Conservation (phyloP, 2,797 vertebrate genomes). For the Leucoraja ocellata region DNA sequence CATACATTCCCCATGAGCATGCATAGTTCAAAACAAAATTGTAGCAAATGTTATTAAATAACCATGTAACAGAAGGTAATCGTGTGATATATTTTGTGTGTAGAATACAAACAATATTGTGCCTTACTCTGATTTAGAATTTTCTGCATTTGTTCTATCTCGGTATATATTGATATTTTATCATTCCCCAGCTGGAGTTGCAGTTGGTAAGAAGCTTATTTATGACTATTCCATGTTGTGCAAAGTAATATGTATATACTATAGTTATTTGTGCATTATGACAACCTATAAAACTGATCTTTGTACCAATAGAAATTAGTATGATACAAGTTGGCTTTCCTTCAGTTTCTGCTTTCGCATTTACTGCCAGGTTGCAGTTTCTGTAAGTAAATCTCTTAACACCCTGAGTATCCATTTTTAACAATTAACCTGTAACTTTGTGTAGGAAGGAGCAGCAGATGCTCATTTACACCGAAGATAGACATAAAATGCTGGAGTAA, state of each 20-base stretch:
- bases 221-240: neutral
- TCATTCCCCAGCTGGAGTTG: neutral
- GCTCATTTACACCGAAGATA: too few species aligned
- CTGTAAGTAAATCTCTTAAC: neutral
- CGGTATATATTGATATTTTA: neutral
- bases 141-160: neutral
- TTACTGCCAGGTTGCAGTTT: neutral
- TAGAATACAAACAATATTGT: neutral
- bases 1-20: too few species aligned
- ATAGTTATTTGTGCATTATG: neutral
- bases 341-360: neutral
- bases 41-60: neutral
- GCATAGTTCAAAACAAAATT: neutral
- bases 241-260: neutral
- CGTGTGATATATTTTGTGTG: neutral
- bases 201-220: neutral
- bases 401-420: neutral
- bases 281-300: neutral
- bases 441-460: neutral
- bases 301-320: neutral
- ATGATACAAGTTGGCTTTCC: neutral
- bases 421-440: neutral
- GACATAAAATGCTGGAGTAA: too few species aligned
- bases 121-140: neutral
- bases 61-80: neutral